Evolutionary conservation across 2,888 invertebrate species (phyloP), one percentile per base, ranked within the genome.

Genomic region (Hedychridium roseum): DNA sequence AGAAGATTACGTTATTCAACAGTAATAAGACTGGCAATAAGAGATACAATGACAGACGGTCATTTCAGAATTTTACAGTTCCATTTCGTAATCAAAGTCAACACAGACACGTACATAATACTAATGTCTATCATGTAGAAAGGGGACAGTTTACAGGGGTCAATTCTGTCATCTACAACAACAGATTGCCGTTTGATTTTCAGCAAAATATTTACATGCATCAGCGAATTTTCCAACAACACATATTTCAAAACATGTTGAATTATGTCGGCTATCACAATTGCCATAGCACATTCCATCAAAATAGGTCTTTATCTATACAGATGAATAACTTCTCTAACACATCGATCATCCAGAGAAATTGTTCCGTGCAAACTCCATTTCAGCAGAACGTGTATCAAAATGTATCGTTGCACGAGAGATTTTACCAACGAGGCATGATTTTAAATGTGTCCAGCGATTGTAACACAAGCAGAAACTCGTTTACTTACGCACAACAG

Each of bases 281-380:
- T 35, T 42, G 43, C 6, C 18, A 35, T 0, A 34, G 46, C 1
- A 28, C 44, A 1, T 16, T 58, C 30, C 47, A 49, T 4, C 57
- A 50, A n/a, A 60, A 54, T 16, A 32, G 52, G 38, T 48, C 30
- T 9, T 28, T 54, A 2, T 45, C 64, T 2, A 31, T 57, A 7
- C 52, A 53, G 11, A 47, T 43, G 47, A 48, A 57, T 9, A 54
- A 57, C 32, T 37, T 51, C 1, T 15, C n/a, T 14, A 15, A 46
- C 11, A 51, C 61, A 2, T 32, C 32, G 32, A 14, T 32, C 3
- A 2, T 32, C 3, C 43, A 27, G 26, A 57, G 38, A 48, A 50
- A 46, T 43, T 35, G n/a, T 40, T 55, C 43, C 11, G 11, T 38
- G 15, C 68, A 59, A 18, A 68, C 66, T 20, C 58, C 55, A 9